Evolutionary conservation across 2,888 invertebrate species (phyloP).

Genomic region (Tridacna gigas): DNA sequence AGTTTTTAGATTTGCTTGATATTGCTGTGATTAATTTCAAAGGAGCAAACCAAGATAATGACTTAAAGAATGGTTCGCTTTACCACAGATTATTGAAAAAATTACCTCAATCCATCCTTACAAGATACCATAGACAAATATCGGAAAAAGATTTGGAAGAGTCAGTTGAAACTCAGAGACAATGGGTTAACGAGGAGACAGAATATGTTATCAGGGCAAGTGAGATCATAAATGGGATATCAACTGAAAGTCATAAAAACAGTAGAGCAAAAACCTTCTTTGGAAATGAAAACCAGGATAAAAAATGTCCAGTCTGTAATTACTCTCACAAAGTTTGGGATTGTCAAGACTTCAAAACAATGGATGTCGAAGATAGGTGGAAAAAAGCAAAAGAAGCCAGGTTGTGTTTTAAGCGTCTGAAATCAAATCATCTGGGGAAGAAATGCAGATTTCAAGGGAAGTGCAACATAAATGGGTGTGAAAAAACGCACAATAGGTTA

Average conservation of each 20-base stretch:
- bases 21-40: no score
- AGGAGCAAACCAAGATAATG: not conserved
- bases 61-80: constrained; percentile 31
- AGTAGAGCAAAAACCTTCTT: not conserved
- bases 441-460: no score
- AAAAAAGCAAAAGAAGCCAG: not conserved
- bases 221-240: constrained; percentile 29
- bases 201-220: constrained; percentile 34
- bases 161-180: constrained; percentile 27
- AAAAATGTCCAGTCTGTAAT: constrained; percentile 9
- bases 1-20: no score
- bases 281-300: not conserved
- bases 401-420: no score
- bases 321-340: constrained; percentile 33
- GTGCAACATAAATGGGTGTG: no score
- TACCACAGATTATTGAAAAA: constrained; percentile 33
- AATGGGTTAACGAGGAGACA: constrained; percentile 35
- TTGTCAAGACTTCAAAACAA: constrained; percentile 15
- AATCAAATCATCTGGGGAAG: no score
- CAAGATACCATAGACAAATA: constrained; percentile 43
- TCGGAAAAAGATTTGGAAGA: constrained; percentile 29
- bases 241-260: not conserved
- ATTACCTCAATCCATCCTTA: constrained; percentile 32
- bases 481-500: no score
- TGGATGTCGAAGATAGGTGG: constrained; percentile 11